phyloP scores from a whole-genome alignment of 2,888 invertebrate species.

The Pandemis heparana region DNA sequence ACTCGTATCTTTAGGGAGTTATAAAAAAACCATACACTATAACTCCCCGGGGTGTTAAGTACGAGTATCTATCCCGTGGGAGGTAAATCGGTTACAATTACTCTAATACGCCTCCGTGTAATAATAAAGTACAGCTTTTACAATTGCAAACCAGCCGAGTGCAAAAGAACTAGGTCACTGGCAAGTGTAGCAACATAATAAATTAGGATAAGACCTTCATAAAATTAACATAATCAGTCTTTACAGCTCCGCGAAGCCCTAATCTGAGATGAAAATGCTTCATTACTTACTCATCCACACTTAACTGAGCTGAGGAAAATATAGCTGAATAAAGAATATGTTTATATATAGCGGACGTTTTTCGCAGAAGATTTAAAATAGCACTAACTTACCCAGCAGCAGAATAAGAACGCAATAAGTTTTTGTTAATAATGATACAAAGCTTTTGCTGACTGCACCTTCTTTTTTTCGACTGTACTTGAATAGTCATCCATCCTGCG shows the following conservation, averaged over 20 bases:
- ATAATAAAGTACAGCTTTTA: no score
- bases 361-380: neutral
- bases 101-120: no score
- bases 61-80: no score
- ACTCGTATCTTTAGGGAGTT: no score
- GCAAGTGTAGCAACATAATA: constrained; percentile 33
- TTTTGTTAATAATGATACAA: no score
- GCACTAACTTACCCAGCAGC: neutral
- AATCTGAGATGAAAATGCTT: constrained; percentile 38
- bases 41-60: no score
- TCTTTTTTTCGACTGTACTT: no score
- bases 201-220: constrained; percentile 33
- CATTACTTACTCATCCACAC: constrained; percentile 27
- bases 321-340: constrained; percentile 5
- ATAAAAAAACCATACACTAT: no score
- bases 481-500: no score
- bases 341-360: neutral
- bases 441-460: no score
- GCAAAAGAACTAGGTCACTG: constrained; percentile 27
- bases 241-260: constrained; percentile 24
- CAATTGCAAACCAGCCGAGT: neutral
- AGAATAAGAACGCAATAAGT: neutral
- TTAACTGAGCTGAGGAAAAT: constrained; percentile 25
- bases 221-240: constrained; percentile 39
- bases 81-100: no score